Base-by-base conservation (phyloP, 2,113 vertebrate genomes). In the Trichomycterus rosablanca region DNA sequence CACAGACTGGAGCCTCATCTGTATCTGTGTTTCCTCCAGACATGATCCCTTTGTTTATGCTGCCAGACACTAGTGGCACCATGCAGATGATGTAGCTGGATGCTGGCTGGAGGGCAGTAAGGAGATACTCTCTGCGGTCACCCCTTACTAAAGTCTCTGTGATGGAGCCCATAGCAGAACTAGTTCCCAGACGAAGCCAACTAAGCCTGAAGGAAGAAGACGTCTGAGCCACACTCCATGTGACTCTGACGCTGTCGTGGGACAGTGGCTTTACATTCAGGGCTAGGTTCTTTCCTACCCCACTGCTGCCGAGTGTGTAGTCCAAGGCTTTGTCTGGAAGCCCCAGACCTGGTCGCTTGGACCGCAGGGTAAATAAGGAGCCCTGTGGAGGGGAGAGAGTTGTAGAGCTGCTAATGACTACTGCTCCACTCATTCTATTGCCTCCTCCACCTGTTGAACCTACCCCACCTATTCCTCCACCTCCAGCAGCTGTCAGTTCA, bases 1-100 rank as follows among this genome's bases (percentile, higher is more conserved):
- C 92, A 1, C 93, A 95, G 52, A 94, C 92, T 0, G 90, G 87
- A 1, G 88, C 86, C 67, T 93, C 90, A 9, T 92, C 89, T 0
- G 87, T 72, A 2, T 92, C 89, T 52, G 83, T 28, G 49, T 87
- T 87, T 49, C 83, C 82, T 1, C 76, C 79, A 35, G 89, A 81
- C 78, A 90, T 81, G 1, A 70, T 28, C 10, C 78, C 81, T 2
- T 86, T 88, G 59, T 72, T 82, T 10, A 88, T 88, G 46, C 84
- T 77, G 56, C 84, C 87, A 20, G 86, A 78, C 19, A 89, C 81
- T 63, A 95, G 84, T 12, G 92, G 90, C 51, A 92, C 89, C 89
- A 95, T 89, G 74, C 93, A 95, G 73, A 97, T 92, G 64, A 93
- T 86, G 64, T 97, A 97, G 73, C 88, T 89, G 23, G 93, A 93